Evolutionary conservation across 92 coral and sea anemone genomes (phyloP).

Genomic region (Pocillopora grandis): DNA sequence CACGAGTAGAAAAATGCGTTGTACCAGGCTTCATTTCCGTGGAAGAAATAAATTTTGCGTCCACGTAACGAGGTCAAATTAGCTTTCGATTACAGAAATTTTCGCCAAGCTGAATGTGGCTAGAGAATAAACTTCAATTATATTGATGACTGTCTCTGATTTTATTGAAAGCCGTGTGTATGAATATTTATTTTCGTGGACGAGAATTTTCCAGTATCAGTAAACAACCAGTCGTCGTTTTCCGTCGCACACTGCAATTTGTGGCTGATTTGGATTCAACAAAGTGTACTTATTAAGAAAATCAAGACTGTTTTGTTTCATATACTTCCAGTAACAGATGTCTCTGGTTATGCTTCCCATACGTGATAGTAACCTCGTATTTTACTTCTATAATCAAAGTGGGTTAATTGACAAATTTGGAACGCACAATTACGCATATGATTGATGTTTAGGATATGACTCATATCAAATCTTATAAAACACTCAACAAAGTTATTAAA

Average conservation of each 20-base stretch:
- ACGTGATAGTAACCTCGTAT: no score
- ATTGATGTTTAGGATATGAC: no score
- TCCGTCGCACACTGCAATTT: not conserved
- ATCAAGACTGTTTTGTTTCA: no score
- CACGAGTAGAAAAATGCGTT: not conserved
- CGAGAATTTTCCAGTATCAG: conserved; percentile 12
- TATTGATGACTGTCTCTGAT: not conserved
- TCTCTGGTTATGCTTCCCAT: no score
- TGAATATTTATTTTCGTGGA: not conserved
- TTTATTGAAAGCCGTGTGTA: not conserved
- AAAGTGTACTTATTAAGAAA: no score
- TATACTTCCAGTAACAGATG: no score
- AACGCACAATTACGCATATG: no score
- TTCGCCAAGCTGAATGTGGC: not conserved
- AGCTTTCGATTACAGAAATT: not conserved
- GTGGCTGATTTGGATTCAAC: no score
- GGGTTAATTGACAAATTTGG: no score
- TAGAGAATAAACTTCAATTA: not conserved
- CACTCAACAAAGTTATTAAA: no score
- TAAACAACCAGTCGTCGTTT: not conserved
- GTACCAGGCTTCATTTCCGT: conserved; percentile 1
- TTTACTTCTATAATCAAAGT: no score
- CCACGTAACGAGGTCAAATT: not conserved
- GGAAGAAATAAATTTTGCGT: not conserved
- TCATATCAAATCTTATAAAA: no score